phyloP scores from a whole-genome alignment of 2,888 invertebrate species.

The Eupithecia pulchellata region DNA sequence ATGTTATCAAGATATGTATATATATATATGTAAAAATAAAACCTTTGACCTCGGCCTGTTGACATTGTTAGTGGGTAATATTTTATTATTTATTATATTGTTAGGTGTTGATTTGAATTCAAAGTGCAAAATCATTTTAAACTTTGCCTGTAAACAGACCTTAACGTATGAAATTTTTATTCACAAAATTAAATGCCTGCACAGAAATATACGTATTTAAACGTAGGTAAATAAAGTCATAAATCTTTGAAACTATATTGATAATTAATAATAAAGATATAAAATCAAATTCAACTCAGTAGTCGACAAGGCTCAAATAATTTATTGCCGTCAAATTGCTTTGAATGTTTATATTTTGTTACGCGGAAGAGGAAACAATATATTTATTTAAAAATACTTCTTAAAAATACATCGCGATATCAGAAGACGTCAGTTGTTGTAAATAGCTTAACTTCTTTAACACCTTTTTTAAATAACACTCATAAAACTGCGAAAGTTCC shows the following conservation, averaged over 20 bases:
- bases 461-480: too few species aligned
- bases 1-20: not conserved
- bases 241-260: not conserved
- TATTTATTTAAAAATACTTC: not conserved
- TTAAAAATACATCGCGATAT: not conserved
- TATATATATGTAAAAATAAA: not conserved
- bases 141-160: not conserved
- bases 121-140: too few species aligned
- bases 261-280: conserved; percentile 30
- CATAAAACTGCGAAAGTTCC: too few species aligned
- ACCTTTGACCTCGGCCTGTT: too few species aligned
- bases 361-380: conserved; percentile 9
- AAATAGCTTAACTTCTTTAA: too few species aligned
- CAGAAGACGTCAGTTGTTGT: not conserved
- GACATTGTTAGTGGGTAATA: too few species aligned
- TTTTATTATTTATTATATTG: too few species aligned
- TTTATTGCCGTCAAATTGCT: not conserved
- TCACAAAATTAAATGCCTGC: not conserved
- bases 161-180: not conserved
- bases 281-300: conserved; percentile 36
- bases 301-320: conserved; percentile 13
- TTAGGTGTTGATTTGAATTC: too few species aligned
- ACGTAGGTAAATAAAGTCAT: not conserved
- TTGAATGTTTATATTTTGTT: not conserved
- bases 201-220: not conserved